Conservation (phyloP, 2,888 invertebrate genomes). For the Parnassius glacialis region DNA sequence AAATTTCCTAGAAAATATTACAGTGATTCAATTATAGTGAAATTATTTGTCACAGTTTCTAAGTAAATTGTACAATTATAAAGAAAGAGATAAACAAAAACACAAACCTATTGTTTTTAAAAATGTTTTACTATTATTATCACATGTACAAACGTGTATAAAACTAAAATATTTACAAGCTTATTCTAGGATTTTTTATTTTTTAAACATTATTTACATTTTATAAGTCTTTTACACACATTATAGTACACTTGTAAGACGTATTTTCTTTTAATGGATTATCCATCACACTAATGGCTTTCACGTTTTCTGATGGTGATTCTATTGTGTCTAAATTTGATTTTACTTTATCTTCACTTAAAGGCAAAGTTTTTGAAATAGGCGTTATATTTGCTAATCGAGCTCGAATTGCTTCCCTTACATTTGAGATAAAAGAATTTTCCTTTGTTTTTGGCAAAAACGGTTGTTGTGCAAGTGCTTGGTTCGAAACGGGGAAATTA, state of each 20-base stretch:
- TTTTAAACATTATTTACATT: slow-evolving; percentile 13
- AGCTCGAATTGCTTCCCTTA: slow-evolving; percentile 38
- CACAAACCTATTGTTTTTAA: background rate
- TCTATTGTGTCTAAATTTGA: slow-evolving; percentile 4
- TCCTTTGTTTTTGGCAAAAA: slow-evolving; percentile 5
- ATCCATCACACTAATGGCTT: slow-evolving; percentile 3
- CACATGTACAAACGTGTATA: slow-evolving; percentile 8
- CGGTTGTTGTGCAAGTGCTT: background rate
- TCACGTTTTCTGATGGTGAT: slow-evolving; percentile 13
- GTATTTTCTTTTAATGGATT: slow-evolving; percentile 55
- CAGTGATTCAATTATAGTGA: slow-evolving; percentile 7
- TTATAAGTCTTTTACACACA: slow-evolving; percentile 52
- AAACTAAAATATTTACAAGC: slow-evolving; percentile 12
- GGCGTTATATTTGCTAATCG: slow-evolving; percentile 11
- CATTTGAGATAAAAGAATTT: slow-evolving; percentile 44
- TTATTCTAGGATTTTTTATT: slow-evolving; percentile 5
- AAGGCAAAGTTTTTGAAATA: background rate
- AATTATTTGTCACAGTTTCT: slow-evolving; percentile 13
- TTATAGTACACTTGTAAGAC: slow-evolving; percentile 62
- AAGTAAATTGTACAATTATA: slow-evolving; percentile 4
- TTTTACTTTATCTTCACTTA: background rate
- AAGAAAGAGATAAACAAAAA: background rate
- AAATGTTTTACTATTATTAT: background rate
- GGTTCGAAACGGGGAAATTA: background rate
- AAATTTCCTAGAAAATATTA: slow-evolving; percentile 19